These are phyloP conservation scores for Boloria selene DNA, from an alignment of 2,888 invertebrate species.

Conservation along the genomic window DNA sequence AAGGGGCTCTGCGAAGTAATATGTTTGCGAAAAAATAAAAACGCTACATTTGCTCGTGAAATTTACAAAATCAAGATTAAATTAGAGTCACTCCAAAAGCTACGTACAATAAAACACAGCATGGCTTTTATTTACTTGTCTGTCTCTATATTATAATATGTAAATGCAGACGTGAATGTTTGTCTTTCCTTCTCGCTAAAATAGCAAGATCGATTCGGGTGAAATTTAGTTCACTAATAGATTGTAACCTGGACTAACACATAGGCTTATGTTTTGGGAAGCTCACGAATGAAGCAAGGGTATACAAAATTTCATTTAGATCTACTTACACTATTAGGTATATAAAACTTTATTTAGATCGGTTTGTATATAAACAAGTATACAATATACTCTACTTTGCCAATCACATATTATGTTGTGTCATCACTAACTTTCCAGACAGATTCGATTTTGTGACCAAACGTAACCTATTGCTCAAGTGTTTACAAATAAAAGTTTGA, in stretches of 20 bases:
- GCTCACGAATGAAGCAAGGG: too few species aligned
- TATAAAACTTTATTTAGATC: not conserved
- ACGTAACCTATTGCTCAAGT: slow-evolving; percentile 3
- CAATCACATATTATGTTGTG: not conserved
- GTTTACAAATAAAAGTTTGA: slow-evolving; percentile 13
- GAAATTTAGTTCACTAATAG: too few species aligned
- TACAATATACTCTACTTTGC: not conserved
- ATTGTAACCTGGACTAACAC: too few species aligned
- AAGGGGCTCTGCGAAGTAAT: slow-evolving; percentile 20
- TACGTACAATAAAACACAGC: slow-evolving; percentile 14
- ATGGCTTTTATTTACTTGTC: slow-evolving; percentile 4
- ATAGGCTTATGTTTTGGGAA: too few species aligned
- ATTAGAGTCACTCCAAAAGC: slow-evolving; percentile 4
- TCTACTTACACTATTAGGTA: too few species aligned
- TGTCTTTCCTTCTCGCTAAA: too few species aligned
- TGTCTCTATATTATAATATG: not conserved
- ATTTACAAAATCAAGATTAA: slow-evolving; percentile 23
- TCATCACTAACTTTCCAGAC: slow-evolving; percentile 11
- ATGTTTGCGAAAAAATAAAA: slow-evolving; percentile 25
- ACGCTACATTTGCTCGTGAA: slow-evolving; percentile 25
- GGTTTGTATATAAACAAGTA: not conserved
- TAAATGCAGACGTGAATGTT: too few species aligned
- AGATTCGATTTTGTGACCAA: slow-evolving; percentile 14
- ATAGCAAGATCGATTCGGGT: too few species aligned
- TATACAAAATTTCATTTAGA: not conserved